Evolutionary conservation across 2,888 invertebrate genomes (phyloP), one percentile per base, ranked within the genome.

Genomic region (Volucella bombylans): DNA sequence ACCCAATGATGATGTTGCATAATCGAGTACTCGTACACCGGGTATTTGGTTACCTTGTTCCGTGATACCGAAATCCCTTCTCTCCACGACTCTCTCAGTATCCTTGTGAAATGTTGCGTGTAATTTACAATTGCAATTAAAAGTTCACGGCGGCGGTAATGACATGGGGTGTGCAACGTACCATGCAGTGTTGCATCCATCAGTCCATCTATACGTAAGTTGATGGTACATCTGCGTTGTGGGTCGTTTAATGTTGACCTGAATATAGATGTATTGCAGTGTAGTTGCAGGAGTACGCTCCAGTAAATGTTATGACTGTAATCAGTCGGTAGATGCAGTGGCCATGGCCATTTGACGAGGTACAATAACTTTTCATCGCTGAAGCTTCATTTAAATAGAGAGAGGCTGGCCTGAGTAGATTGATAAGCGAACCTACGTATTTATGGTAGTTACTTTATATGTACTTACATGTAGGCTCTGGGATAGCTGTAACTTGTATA

Each of bases 81-180:
- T 31, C 31, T 31, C 6, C 6, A 6, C 6, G 31, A 4, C 31
- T 31, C 31, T 1, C 31, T 6, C 31, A 31, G 31, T 31, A 31
- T 31, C 31, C 69, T 73, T 47, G 73, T 55, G 74, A 79, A 83
- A 83, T 83, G 80, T 80, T 71, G 80, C 79, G 45, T 83, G 79
- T 74, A 83, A 83, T 74, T 79, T 80, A 80, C 74, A 79, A 80
- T 83, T 80, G 83, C 67, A 83, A 83, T 83, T 83, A 79, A 83
- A 74, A 83, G 67, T 71, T 64, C 67, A 45, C 64, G 23, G 31
- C 64, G 23, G 31, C 31, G 31, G 18, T 79, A 74, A 83, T 83
- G 83, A 83, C 69, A 49, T 79, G 79, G 69, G 79, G 68, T 83
- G 73, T 79, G 57, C 79, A 79, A 43, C 64, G 31, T 59, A 15